Evolutionary conservation across 2,888 invertebrate genomes (phyloP), one percentile per base, ranked within the genome.

Genomic region (Lordiphosa fenestrarum): DNA sequence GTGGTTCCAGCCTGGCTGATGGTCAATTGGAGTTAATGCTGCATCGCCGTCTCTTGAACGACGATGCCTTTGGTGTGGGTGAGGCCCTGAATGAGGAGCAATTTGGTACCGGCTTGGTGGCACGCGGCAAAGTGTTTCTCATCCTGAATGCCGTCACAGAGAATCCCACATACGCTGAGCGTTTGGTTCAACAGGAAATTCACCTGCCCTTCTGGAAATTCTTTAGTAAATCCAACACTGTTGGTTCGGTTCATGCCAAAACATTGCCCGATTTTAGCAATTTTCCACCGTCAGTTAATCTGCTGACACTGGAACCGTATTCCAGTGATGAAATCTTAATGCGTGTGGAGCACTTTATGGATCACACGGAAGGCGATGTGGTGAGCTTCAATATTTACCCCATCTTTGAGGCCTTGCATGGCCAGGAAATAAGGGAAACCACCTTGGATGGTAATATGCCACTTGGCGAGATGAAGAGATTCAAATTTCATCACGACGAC

Each of bases 61-160:
- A 99, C 80, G 99, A 99, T 86, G 94, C 94, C 0, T 96, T 97
- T 81, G 99, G 99, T 0, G 98, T 99, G 0, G 95, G 92, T 0
- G 98, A 99, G 89, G 93, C 97, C 0, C 87, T 99, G 0, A 95
- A 98, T 81, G 99, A 99, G 88, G 91, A 91, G 0, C 94, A 92
- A 0, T 93, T 90, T 62, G 93, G 93, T 0, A 85, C 88, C 55
- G 96, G 96, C 0, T 84, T 96, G 1, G 92, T 95, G 0, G 94
- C 92, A 0, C 90, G 93, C 67, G 95, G 96, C 0, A 92, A 91
- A 4, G 94, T 95, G 72, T 93, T 92, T 73, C 35, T 93, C 3
- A 53, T 92, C 41, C 71, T 91, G 2, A 69, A 54, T 30, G 13
- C 5, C 0, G 50, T 60, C 0, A 9, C 47, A 0, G 49, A 39